phyloP scores from a whole-genome alignment of 2,888 invertebrate species.

The Thymelicus acteon region DNA sequence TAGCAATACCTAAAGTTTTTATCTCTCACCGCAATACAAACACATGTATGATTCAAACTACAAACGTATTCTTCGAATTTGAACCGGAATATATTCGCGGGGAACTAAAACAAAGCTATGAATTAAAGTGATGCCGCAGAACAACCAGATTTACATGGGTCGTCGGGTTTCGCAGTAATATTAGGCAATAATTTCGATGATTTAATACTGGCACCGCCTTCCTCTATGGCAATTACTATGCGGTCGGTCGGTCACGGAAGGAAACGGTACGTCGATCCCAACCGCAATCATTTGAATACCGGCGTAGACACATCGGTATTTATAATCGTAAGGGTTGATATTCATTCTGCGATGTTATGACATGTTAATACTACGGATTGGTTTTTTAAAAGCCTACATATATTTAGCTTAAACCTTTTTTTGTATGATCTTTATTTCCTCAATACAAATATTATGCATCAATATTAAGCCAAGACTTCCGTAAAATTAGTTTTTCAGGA shows the following conservation, averaged over 20 bases:
- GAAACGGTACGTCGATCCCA: conserved; percentile 78
- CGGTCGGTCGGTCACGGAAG: conserved; percentile 76
- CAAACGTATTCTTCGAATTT: conserved; percentile 58
- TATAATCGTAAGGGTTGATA: conserved; percentile 65
- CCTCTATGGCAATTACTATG: conserved; percentile 77
- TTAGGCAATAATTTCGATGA: conserved; percentile 82
- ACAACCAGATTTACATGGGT: conserved; percentile 73
- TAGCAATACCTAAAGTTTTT: not conserved
- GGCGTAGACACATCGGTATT: conserved; percentile 73
- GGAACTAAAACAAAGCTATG: conserved; percentile 67
- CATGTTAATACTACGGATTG: conserved; percentile 60
- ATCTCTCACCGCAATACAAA: not conserved
- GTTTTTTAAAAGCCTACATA: no score
- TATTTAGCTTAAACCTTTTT: no score
- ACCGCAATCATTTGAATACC: conserved; percentile 81
- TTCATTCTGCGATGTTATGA: conserved; percentile 69
- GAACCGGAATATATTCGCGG: conserved; percentile 61
- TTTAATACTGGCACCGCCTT: conserved; percentile 72
- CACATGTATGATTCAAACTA: conserved; percentile 33
- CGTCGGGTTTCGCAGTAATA: conserved; percentile 69
- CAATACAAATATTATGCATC: no score
- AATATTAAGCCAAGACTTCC: no score
- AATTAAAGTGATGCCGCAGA: conserved; percentile 65
- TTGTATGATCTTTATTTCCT: no score
- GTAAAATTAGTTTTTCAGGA: no score